phyloP scores from a whole-genome alignment of 2,797 vertebrate genomes.

The Poliocrania exsul region DNA sequence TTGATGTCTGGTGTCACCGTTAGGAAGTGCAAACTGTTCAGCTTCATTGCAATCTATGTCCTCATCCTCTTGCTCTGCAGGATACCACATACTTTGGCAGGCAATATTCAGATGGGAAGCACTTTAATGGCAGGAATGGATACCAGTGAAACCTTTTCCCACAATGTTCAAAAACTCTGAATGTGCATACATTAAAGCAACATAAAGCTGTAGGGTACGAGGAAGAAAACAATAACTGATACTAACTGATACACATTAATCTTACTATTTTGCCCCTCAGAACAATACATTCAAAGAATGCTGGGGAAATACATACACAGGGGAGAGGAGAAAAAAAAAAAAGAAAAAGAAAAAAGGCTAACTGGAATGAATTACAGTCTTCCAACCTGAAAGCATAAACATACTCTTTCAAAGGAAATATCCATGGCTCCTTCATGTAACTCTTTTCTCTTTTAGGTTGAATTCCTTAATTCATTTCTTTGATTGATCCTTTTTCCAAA shows the following conservation, averaged over 20 bases:
- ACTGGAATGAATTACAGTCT: neutral
- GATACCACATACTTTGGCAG: slow-evolving; percentile 91
- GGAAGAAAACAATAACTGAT: slow-evolving; percentile 45
- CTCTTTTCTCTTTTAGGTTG: neutral
- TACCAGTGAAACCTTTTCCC: slow-evolving; percentile 84
- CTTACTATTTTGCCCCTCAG: neutral
- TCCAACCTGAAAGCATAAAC: neutral
- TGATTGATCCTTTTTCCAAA: neutral
- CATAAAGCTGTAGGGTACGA: slow-evolving; percentile 26
- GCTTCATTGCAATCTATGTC: slow-evolving; percentile 89
- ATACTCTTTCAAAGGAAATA: neutral
- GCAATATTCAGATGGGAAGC: slow-evolving; percentile 86
- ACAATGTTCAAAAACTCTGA: slow-evolving; percentile 75
- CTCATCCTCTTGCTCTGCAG: slow-evolving; percentile 86
- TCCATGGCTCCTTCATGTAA: neutral
- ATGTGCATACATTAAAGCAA: slow-evolving; percentile 49
- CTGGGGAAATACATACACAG: neutral
- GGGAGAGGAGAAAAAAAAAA: accelerated
- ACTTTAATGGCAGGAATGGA: slow-evolving; percentile 86
- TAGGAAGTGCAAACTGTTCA: slow-evolving; percentile 91
- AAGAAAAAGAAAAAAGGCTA: neutral
- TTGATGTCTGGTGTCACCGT: slow-evolving; percentile 91
- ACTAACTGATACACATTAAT: neutral
- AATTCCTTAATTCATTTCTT: neutral
- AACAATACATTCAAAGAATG: neutral